Conservation (phyloP, 2,888 invertebrate genomes). For the Apotomis turbidana region DNA sequence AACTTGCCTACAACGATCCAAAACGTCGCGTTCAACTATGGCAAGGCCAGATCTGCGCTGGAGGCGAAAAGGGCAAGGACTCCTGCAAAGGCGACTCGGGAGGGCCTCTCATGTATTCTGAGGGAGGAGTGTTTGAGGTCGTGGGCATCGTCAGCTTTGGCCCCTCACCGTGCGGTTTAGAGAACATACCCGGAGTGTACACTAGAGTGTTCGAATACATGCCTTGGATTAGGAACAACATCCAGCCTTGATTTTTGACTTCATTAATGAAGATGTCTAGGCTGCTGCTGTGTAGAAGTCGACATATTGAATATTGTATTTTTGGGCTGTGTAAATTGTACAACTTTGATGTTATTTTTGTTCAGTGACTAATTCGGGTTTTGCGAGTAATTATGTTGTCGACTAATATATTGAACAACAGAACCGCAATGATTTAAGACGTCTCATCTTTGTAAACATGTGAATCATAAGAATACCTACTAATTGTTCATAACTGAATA, state of each 20-base stretch:
- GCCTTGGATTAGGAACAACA: constrained; percentile 82
- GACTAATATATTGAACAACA: too few relatives aligned
- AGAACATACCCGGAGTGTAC: constrained; percentile 85
- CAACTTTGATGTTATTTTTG: too few relatives aligned
- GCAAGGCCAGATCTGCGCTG: constrained; percentile 81
- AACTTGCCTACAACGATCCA: constrained; percentile 46
- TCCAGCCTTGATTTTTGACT: constrained; percentile 42
- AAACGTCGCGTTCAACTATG: constrained; percentile 48
- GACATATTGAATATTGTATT: not conserved
- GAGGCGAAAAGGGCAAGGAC: constrained; percentile 81
- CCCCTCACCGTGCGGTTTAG: constrained; percentile 83
- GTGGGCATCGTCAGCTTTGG: constrained; percentile 86
- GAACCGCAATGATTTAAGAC: too few relatives aligned
- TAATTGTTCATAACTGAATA: too few relatives aligned
- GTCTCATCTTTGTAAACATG: too few relatives aligned
- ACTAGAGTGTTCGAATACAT: constrained; percentile 83
- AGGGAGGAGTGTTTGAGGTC: constrained; percentile 53
- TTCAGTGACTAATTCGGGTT: too few relatives aligned
- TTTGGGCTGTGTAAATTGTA: too few relatives aligned
- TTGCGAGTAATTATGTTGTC: too few relatives aligned
- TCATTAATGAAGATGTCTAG: not conserved
- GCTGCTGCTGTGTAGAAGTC: not conserved
- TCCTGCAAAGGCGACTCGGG: constrained; percentile 86
- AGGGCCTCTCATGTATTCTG: constrained; percentile 83
- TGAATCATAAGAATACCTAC: too few relatives aligned